These are phyloP conservation scores for Athetis lepigone DNA, from an alignment of 2,888 invertebrate genomes.

Conservation along the genomic window DNA sequence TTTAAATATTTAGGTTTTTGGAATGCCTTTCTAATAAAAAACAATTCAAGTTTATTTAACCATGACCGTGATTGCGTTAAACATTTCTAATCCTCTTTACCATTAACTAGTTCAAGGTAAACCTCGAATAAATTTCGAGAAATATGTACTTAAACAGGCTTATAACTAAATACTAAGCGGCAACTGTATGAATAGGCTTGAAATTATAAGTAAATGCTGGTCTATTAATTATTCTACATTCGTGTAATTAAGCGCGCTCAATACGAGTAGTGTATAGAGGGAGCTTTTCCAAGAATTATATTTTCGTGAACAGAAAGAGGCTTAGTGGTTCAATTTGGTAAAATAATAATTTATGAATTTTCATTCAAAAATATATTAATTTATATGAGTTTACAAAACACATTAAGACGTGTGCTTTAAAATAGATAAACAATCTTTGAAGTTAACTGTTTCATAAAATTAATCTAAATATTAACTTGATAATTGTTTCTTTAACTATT, in stretches of 20 bases:
- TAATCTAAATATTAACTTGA: too few species aligned
- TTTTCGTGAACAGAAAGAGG: not conserved
- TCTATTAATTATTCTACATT: not conserved
- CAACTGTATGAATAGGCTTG: not conserved
- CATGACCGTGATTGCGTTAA: not conserved
- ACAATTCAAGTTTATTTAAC: not conserved
- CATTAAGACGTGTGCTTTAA: too few species aligned
- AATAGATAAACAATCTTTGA: too few species aligned
- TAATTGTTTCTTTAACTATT: too few species aligned
- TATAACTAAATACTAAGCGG: not conserved
- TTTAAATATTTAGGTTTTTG: not conserved
- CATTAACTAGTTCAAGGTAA: not conserved
- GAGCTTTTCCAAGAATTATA: not conserved
- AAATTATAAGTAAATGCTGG: constrained; percentile 1
- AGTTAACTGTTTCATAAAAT: too few species aligned
- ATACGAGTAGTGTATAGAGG: not conserved
- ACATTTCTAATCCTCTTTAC: too few species aligned
- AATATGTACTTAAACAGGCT: not conserved
- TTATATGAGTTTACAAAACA: too few species aligned
- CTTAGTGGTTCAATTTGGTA: not conserved
- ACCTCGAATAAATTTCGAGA: not conserved
- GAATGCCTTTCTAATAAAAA: not conserved
- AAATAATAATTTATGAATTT: not conserved
- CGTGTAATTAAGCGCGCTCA: not conserved
- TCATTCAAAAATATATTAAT: not conserved